A percentile compares a stretch with the other conserved stretches of the same genome.
Evolutionary conservation across 2,888 invertebrate species (phyloP).

Genomic region (Ceraclea dissimilis): DNA sequence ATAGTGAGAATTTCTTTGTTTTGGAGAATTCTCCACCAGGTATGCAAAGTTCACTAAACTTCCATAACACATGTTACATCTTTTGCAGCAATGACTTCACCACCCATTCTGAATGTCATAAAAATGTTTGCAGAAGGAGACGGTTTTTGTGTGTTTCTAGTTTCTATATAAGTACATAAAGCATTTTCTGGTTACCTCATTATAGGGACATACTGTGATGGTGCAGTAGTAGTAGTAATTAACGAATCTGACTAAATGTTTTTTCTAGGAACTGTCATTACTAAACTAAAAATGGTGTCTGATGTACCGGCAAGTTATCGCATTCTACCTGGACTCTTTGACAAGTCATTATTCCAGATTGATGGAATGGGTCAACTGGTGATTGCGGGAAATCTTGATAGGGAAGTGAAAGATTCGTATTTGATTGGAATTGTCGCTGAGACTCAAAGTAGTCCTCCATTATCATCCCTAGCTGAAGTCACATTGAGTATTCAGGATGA

Average conservation of each 20-base stretch:
- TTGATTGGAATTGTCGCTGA: constrained; percentile 64
- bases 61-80: too few relatives aligned
- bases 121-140: neutral
- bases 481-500: constrained; percentile 77
- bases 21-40: constrained; percentile 66
- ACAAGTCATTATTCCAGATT: constrained; percentile 59
- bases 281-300: constrained; percentile 57
- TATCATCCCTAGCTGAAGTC: constrained; percentile 64
- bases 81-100: neutral
- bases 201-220: neutral
- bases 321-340: constrained; percentile 54
- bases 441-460: constrained; percentile 62
- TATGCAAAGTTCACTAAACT: too few relatives aligned
- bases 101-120: neutral
- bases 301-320: constrained; percentile 55
- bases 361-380: constrained; percentile 68
- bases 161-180: too few relatives aligned
- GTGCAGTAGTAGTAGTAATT: too few relatives aligned
- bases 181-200: too few relatives aligned
- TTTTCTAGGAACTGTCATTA: constrained; percentile 45
- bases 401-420: constrained; percentile 64
- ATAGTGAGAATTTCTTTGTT: constrained; percentile 70
- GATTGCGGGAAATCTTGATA: constrained; percentile 65
- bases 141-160: too few relatives aligned
- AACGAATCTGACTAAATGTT: neutral